Evolutionary conservation across 2,113 vertebrate species (phyloP).

Genomic region (Cyanoderma ruficeps): DNA sequence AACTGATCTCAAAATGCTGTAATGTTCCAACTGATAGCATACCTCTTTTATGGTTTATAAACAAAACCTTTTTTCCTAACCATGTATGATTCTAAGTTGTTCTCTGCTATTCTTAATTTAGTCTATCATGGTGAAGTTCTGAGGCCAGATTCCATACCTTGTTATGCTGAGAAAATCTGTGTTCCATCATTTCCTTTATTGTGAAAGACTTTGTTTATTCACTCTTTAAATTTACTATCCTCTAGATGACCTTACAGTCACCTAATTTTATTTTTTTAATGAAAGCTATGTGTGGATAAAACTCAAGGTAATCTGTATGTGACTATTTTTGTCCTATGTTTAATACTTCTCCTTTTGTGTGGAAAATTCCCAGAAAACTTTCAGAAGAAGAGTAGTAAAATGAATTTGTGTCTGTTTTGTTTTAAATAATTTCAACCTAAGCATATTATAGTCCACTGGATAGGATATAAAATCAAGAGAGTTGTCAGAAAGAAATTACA

Average conservation of each 20-base stretch:
- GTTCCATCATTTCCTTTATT: slow-evolving; percentile 37
- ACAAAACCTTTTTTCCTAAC: slow-evolving; percentile 7
- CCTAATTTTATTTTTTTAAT: slow-evolving; percentile 6
- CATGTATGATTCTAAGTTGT: slow-evolving; percentile 50
- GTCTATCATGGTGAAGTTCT: slow-evolving; percentile 4
- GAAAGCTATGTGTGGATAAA: not conserved
- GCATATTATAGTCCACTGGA: not conserved
- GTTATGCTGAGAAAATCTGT: slow-evolving; percentile 34
- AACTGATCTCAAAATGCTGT: slow-evolving; percentile 4
- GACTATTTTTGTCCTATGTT: slow-evolving; percentile 37
- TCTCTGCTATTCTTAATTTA: slow-evolving; percentile 58
- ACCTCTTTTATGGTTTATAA: slow-evolving; percentile 40
- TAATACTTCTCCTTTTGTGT: not conserved
- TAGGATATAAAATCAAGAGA: slow-evolving; percentile 24
- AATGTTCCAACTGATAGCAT: slow-evolving; percentile 33
- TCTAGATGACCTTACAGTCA: slow-evolving; percentile 12
- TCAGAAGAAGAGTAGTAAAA: not conserved
- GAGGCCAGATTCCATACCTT: slow-evolving; percentile 31
- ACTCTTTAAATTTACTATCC: slow-evolving; percentile 50
- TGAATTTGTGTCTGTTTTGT: slow-evolving; percentile 22
- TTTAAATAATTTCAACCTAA: slow-evolving; percentile 33
- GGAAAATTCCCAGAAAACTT: slow-evolving; percentile 6
- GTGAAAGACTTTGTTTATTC: slow-evolving; percentile 56
- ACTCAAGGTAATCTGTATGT: slow-evolving; percentile 5
- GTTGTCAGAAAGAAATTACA: slow-evolving; percentile 2